Percentiles rank a stretch among this genome's conserved stretches.
phyloP scores from a whole-genome alignment of 2,113 vertebrate genomes.

The Amblyopsis rosae region DNA sequence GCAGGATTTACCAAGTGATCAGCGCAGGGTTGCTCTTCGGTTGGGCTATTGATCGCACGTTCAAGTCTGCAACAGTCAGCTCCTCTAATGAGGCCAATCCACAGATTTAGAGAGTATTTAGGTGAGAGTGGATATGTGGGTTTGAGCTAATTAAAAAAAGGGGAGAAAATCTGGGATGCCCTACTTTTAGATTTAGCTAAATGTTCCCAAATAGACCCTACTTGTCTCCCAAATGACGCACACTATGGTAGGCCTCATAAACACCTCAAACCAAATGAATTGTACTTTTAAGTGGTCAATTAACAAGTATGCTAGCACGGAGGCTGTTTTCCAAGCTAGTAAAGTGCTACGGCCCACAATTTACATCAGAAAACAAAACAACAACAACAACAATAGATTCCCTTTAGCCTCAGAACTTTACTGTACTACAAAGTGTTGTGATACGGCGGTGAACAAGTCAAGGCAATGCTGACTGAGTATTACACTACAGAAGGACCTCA shows the following conservation, averaged over 20 bases:
- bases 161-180: conserved; percentile 50
- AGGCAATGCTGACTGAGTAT: conserved; percentile 59
- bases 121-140: conserved; percentile 58
- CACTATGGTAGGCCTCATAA: conserved; percentile 50
- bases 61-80: conserved; percentile 31
- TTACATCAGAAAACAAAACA: conserved; percentile 32
- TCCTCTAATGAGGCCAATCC: conserved; percentile 68
- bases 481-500: conserved; percentile 61
- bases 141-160: conserved; percentile 55
- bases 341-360: conserved; percentile 11
- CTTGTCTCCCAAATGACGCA: conserved; percentile 57
- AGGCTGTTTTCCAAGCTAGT: too few species aligned
- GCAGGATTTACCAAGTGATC: conserved; percentile 65
- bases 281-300: conserved; percentile 2
- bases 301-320: too few species aligned
- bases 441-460: conserved; percentile 50
- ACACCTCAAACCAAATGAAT: conserved; percentile 55
- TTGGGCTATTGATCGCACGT: conserved; percentile 65
- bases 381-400: background rate
- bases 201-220: conserved; percentile 64
- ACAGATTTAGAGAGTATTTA: conserved; percentile 64
- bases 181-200: conserved; percentile 45
- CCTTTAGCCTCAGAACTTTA: too few species aligned
- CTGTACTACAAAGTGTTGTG: conserved; percentile 25
- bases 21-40: conserved; percentile 53